Conservation (phyloP, 2,797 vertebrate genomes). For the Acanthurus tractus region DNA sequence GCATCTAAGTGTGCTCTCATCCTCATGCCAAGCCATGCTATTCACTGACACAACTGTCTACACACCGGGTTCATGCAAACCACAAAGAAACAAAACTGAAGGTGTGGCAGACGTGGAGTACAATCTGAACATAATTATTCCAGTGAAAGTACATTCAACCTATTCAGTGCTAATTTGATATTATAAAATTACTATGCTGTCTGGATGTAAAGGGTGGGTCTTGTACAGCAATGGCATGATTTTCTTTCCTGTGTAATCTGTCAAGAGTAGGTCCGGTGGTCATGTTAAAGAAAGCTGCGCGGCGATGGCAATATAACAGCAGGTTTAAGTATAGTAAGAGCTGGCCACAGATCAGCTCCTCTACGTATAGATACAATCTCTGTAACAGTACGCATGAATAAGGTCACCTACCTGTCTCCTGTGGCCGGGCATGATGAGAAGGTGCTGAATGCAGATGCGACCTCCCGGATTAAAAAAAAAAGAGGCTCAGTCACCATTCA, state of each 20-base stretch:
- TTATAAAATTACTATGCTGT: neutral
- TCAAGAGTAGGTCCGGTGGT: slow-evolving; percentile 3
- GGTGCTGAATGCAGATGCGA: slow-evolving; percentile 38
- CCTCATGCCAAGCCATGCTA: slow-evolving; percentile 8
- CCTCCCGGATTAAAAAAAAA: neutral
- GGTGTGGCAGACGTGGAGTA: slow-evolving; percentile 17
- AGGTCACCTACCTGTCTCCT: slow-evolving; percentile 78
- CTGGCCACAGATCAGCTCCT: slow-evolving; percentile 1
- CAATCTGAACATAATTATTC: neutral
- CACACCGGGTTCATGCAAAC: neutral
- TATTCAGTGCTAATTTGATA: neutral
- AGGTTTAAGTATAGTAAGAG: neutral
- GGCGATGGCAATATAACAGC: slow-evolving; percentile 4
- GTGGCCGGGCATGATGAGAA: slow-evolving; percentile 70
- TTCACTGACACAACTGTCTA: neutral
- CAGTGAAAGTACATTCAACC: neutral
- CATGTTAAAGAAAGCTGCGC: slow-evolving; percentile 19
- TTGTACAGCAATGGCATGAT: neutral
- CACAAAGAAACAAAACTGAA: neutral
- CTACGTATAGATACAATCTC: neutral
- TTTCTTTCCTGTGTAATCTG: neutral
- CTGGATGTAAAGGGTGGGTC: neutral
- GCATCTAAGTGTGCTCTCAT: slow-evolving; percentile 11
- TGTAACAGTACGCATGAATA: slow-evolving; percentile 8
- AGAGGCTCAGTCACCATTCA: slow-evolving; percentile 23